Evolutionary conservation across 1,140 invertebrate genomes (phyloP).

Genomic region (Brachionus rotundiformis): DNA sequence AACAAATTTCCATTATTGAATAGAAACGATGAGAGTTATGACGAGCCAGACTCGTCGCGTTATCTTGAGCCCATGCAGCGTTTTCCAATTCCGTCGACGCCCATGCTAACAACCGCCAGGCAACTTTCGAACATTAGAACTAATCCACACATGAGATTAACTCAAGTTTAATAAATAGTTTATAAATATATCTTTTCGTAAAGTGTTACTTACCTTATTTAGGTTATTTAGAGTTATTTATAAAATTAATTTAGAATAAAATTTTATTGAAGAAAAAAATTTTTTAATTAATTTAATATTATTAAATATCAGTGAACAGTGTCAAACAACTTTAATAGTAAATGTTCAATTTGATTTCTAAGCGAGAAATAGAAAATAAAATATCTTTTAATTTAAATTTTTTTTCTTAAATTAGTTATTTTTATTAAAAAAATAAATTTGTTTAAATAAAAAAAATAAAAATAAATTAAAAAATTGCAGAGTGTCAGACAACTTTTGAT

Average conservation of each 20-base stretch:
- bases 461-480: background rate
- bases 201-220: too few relatives aligned
- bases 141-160: constrained; percentile 47
- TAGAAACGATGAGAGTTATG: background rate
- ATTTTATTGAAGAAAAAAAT: constrained; percentile 15
- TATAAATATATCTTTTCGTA: background rate
- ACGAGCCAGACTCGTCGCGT: background rate
- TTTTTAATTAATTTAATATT: background rate
- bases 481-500: constrained; percentile 43
- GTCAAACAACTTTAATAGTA: too few relatives aligned
- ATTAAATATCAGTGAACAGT: too few relatives aligned
- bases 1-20: constrained; percentile 24
- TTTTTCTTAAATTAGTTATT: background rate
- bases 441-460: background rate
- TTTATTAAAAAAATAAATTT: constrained; percentile 10
- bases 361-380: too few relatives aligned
- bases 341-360: too few relatives aligned
- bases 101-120: constrained; percentile 2
- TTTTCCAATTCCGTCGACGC: constrained; percentile 36
- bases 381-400: too few relatives aligned
- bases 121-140: constrained; percentile 36
- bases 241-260: background rate
- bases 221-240: background rate
- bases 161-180: constrained; percentile 25
- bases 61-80: constrained; percentile 27